These are phyloP conservation scores for Myxocyprinus asiaticus DNA, from an alignment of 2,113 vertebrate species.

Conservation along the genomic window DNA sequence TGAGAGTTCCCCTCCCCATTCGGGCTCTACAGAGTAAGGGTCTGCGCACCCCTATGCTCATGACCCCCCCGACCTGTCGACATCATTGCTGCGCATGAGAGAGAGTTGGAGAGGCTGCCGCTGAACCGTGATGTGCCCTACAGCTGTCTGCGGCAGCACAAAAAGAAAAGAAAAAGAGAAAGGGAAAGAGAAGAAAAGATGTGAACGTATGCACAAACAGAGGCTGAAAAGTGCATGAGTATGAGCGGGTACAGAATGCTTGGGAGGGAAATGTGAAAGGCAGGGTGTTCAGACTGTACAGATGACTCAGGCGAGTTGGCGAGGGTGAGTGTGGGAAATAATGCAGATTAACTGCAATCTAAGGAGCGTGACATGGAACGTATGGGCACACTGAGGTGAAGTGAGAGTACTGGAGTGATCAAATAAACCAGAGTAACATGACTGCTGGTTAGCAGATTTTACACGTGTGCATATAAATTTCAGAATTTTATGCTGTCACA, in stretches of 20 bases:
- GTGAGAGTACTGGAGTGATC: not conserved
- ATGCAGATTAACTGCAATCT: not conserved
- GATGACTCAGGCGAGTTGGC: slow-evolving; percentile 7
- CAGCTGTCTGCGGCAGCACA: slow-evolving; percentile 65
- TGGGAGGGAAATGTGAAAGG: not conserved
- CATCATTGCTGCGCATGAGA: slow-evolving; percentile 39
- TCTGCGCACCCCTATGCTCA: not conserved
- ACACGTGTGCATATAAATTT: not conserved
- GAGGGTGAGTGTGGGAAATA: not conserved
- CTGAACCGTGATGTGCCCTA: slow-evolving; percentile 70
- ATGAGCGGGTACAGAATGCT: not conserved
- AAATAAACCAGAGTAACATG: not conserved
- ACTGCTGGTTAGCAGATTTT: not conserved
- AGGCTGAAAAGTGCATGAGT: not conserved
- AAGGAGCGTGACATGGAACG: not conserved
- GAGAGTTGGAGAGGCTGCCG: slow-evolving; percentile 62
- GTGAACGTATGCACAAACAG: too few relatives aligned
- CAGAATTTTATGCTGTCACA: too few relatives aligned
- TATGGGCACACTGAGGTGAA: not conserved
- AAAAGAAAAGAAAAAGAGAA: slow-evolving; percentile 30
- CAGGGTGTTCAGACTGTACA: not conserved
- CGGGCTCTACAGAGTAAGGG: slow-evolving; percentile 2
- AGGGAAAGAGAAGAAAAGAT: too few relatives aligned
- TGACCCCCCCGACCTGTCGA: slow-evolving; percentile 37
- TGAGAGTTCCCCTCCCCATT: slow-evolving; percentile 36